phyloP scores from a whole-genome alignment of 2,113 vertebrate genomes.

The Scytalopus superciliaris region DNA sequence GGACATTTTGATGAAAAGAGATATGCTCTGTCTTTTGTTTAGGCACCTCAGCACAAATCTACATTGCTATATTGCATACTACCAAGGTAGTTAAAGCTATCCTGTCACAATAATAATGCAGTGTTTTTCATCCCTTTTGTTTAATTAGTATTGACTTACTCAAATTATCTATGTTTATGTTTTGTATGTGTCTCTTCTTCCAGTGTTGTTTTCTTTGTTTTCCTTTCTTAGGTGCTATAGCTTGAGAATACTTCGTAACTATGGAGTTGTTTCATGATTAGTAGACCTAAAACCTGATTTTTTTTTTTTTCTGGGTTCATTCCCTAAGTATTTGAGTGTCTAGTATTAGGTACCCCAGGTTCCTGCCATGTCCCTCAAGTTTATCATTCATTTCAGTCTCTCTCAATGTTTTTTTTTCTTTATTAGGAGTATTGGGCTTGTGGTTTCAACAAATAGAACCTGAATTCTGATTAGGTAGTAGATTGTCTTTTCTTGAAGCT shows the following conservation, averaged over 20 bases:
- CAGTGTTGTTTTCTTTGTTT: neutral
- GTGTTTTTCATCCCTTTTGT: slow-evolving; percentile 33
- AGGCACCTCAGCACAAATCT: slow-evolving; percentile 48
- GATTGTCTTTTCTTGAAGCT: fast-evolving
- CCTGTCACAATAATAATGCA: neutral
- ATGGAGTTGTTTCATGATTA: neutral
- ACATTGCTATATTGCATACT: slow-evolving; percentile 24
- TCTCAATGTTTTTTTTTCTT: neutral
- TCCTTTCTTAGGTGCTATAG: neutral
- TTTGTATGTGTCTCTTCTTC: neutral
- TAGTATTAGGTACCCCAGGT: neutral
- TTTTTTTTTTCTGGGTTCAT: neutral
- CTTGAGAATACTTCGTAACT: neutral
- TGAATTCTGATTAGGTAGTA: neutral
- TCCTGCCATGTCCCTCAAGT: neutral
- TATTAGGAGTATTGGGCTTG: fast-evolving
- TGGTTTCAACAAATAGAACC: neutral
- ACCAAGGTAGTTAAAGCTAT: slow-evolving; percentile 35
- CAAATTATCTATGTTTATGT: neutral
- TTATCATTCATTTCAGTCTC: neutral
- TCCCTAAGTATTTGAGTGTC: neutral
- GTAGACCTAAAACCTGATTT: neutral
- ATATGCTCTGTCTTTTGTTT: slow-evolving; percentile 54
- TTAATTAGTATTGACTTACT: slow-evolving; percentile 68
- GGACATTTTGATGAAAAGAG: neutral